Evolutionary conservation across 2,888 invertebrate genomes (phyloP), one percentile per base, ranked within the genome.

Genomic region (Tribolium freemani): DNA sequence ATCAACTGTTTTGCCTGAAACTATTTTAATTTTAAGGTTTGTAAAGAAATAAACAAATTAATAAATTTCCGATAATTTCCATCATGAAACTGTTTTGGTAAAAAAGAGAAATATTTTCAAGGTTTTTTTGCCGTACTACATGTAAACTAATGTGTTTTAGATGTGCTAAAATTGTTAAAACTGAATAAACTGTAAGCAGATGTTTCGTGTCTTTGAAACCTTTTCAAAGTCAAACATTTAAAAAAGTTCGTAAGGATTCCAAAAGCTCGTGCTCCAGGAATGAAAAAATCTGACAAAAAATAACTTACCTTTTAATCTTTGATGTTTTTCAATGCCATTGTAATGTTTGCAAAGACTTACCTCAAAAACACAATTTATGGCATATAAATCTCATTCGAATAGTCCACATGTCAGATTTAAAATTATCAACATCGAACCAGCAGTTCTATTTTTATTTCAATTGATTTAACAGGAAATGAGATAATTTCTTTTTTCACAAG

Each of bases 391-490:
- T 38, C n/a, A 5, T 38, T 9, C 9, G 38, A 38, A n/a, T 38
- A 38, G 38, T 38, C 8, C 8, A 38, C 38, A 38, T 61, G 61
- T 48, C 44, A 61, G 48, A 46, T 50, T 46, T 61, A 61, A 61
- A 61, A 48, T 61, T 61, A 61, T 61, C 61, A 16, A 10, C 30
- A 44, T 46, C 26, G 48, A 61, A 50, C 46, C 20, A n/a, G 8
- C n/a, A 31, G 9, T 64, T 16, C 51, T 64, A 53, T 64, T 51
- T 53, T 26, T 61, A 61, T 4, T 61, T 26, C 61, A 50, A 48
- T 61, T 16, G 26, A 61, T 61, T 48, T 26, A 21, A 48, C 31
- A 30, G 48, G 31, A 61, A 61, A 61, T 61, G 50, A 61, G 50
- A 61, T 50, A 61, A 61, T 48, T 50, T 64, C 53, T 21, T 26